Base-by-base conservation (phyloP, 2,113 vertebrate genomes). In the Hemibagrus wyckioides region DNA sequence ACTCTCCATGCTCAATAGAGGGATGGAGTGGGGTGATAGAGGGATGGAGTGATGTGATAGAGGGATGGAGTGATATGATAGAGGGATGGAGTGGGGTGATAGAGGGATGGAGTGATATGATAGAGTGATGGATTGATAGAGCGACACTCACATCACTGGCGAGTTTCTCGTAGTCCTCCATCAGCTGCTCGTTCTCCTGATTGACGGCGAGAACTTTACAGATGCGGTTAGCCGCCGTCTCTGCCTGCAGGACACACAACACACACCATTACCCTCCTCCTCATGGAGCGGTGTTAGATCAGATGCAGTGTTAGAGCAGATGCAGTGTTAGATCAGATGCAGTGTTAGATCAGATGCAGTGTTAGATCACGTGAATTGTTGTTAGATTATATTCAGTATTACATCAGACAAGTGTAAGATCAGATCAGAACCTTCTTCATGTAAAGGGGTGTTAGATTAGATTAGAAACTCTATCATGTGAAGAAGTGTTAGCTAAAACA, bases 201-300 rank as follows among this genome's bases (percentile, higher is more conserved):
- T 99, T 99, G 89, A 99, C 98, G 10, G 98, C 98, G 94, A 99
- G 94, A 90, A 99, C 98, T 94, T 99, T 99, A 96, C 98, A 99
- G 96, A 99, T 99, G 88, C 98, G 96, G 94, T 99, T 99, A 92
- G 98, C 98, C 89, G 98, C 98, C 25, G 98, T 99, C 94, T 99
- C 98, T 48, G 98, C 98, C 98, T 99, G 93, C 77, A 59, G 77
- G 84, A 81, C 84, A 90, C 81, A 65, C 87, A 92, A 73, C 13
- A 81, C 21, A 92, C 63, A 4, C 33, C 21, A 14, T 36, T 57
- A 80, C 36, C 9, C 19, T 57, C 30, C 52, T 0, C 44, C 44
- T 13, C 15, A 4, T 19, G 14, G 88, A 92, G 81, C 4, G 50
- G 57, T 28, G 33, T 82, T 39, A 59, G 54, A 57, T 81, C 21